Evolutionary conservation across 2,797 vertebrate species (phyloP).

Genomic region (Tokudaia muenninki): DNA sequence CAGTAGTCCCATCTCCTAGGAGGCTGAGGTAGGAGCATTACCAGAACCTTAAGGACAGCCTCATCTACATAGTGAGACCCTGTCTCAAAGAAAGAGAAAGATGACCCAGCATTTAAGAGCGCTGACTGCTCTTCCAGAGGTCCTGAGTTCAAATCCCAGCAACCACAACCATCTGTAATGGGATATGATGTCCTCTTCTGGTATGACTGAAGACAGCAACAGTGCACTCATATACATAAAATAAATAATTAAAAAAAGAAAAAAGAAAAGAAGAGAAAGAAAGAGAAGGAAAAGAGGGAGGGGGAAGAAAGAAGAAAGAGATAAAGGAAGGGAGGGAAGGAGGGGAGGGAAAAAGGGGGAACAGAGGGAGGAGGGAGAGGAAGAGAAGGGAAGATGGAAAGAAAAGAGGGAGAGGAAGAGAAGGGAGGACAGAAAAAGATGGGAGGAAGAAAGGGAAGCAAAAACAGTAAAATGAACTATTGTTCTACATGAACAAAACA

Average conservation of each 20-base stretch:
- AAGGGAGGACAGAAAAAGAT: too few relatives aligned
- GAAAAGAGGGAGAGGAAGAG: not conserved
- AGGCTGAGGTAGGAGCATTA: not conserved
- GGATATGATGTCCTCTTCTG: too few relatives aligned
- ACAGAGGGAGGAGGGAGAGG: not conserved
- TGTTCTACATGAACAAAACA: not conserved
- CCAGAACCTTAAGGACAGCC: not conserved
- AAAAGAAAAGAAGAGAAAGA: too few relatives aligned
- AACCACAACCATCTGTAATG: too few relatives aligned
- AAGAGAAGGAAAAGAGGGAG: not conserved
- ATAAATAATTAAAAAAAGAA: too few relatives aligned
- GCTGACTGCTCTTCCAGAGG: too few relatives aligned
- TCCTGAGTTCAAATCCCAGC: too few relatives aligned
- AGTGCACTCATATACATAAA: too few relatives aligned
- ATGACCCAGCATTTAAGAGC: too few relatives aligned
- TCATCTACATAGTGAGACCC: not conserved
- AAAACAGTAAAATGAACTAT: not conserved
- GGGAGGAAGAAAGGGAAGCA: not conserved
- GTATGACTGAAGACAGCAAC: too few relatives aligned
- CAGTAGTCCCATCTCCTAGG: not conserved
- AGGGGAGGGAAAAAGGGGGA: too few relatives aligned
- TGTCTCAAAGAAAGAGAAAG: not conserved
- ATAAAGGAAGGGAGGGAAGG: fast-evolving
- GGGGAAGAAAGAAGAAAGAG: too few relatives aligned
- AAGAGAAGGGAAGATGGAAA: not conserved